Evolutionary conservation across 2,888 invertebrate species (phyloP).

Genomic region (Pammene aurita): DNA sequence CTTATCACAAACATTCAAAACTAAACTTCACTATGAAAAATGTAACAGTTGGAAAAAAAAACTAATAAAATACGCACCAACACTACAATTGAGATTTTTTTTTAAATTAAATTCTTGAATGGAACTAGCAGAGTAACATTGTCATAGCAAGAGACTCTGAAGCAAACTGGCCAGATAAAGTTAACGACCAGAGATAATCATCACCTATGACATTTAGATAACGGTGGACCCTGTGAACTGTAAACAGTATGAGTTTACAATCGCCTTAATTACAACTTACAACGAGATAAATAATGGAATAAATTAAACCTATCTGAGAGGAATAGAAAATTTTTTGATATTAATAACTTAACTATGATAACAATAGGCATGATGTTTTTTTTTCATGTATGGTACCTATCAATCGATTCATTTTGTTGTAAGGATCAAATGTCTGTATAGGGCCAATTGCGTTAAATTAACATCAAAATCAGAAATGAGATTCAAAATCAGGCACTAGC

Average conservation of each 20-base stretch:
- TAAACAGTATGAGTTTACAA: conserved; percentile 38
- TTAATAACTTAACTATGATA: not conserved
- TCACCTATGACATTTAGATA: conserved; percentile 46
- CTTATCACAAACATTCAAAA: conserved; percentile 12
- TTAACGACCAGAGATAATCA: conserved; percentile 20
- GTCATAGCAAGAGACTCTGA: conserved; percentile 28
- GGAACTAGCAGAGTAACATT: conserved; percentile 32
- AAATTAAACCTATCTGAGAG: conserved; percentile 3
- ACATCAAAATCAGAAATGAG: too few relatives aligned
- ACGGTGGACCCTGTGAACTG: conserved; percentile 50
- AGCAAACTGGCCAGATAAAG: conserved; percentile 22
- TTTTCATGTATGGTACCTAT: too few relatives aligned
- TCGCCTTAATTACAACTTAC: conserved; percentile 34
- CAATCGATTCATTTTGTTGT: too few relatives aligned
- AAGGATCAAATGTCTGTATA: too few relatives aligned
- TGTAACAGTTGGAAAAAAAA: conserved; percentile 8
- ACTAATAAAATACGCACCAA: conserved; percentile 19
- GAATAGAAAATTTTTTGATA: conserved; percentile 10
- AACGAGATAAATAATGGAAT: conserved; percentile 23
- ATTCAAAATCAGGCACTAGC: too few relatives aligned
- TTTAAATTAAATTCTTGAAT: not conserved
- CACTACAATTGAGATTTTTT: not conserved
- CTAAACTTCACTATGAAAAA: not conserved
- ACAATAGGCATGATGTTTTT: too few relatives aligned
- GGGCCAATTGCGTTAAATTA: too few relatives aligned